Evolutionary conservation across 2,888 invertebrate genomes (phyloP), one percentile per base, ranked within the genome.

Genomic region (Disparrhopalites patrizii): DNA sequence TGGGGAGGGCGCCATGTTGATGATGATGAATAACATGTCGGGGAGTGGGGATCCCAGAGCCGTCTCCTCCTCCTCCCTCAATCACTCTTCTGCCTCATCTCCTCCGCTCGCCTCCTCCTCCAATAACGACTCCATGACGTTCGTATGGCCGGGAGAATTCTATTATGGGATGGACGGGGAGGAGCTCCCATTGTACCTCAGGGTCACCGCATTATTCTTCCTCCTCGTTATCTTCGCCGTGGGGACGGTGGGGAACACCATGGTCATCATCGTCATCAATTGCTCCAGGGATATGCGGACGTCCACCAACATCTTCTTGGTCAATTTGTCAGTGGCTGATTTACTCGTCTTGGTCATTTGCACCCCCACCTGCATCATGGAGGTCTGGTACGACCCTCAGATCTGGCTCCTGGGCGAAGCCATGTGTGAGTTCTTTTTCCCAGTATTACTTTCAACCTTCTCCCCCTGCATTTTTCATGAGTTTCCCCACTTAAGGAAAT

Each of bases 351-450:
- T 95, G 74, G 81, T 94, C 69, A 88, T 95, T 68, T 95, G 94
- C 78, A 93, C 94, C 64, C 95, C 95, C 2, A 91, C 94, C 0
- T 91, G 93, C 28, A 83, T 95, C 36, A 90, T 94, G 25, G 95
- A 96, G 80, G 90, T 95, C 58, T 91, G 93, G 79, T 89, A 91
- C 15, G 87, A 87, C 75, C 92, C 93, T 13, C 92, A 94, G 78
- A 89, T 91, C 1, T 96, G 95, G 95, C 87, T 91, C 70, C 85
- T 96, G 57, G 95, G 95, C 52, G 88, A 88, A 77, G 87, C 89
- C 78, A 86, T 95, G 86, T 96, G 95, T 96, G 83, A 93, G 94
- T n/a, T n/a, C n/a, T n/a, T n/a, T n/a, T n/a, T n/a, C n/a, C n/a
- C n/a, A n/a, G n/a, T n/a, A n/a, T n/a, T n/a, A n/a, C n/a, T n/a